Base-by-base conservation (phyloP, 1,140 invertebrate genomes). In the Drosophila paulistorum region DNA sequence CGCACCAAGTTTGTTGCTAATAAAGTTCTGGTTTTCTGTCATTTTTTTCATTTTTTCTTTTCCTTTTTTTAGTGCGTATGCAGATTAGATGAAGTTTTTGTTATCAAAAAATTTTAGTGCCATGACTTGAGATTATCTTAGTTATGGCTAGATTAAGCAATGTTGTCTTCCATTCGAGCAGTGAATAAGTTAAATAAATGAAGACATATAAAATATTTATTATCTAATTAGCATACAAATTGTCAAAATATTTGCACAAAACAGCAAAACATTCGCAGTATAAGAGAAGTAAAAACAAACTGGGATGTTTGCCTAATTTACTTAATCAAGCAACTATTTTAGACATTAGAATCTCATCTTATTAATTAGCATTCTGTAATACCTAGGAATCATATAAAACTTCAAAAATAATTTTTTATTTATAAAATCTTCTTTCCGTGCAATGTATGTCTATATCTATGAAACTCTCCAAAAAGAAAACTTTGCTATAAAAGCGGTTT, bases 1-100 rank as follows among this genome's bases (percentile, higher is more conserved):
- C 45, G 23, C 33, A 55, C 73, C 76, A 64, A 76, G 72, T 68
- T 63, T 68, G 72, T 76, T 17, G 66, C 68, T 76, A 82, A 82
- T 85, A 79, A 87, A 86, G 54, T 76, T 82, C 62, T 68, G 37
- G 10, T 54, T 64, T 57, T 64, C 17, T 37, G 11, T 33, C 20
- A 11, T 54, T 60, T 57, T 61, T 61, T 11, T 42, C 20, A 48
- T 51, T 51, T 45, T 75, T 17, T 55, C 45, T 61, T 11, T 41
- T 14, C 55, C 42, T 51, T 45, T 75, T 17, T 55, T 57, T 41
- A 13, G 13, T 23, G 6, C n/a, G 20, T 33, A 17, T 11, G 11
- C 30, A 59, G 33, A 37, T 75, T 58, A 9, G 4, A n/a, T 41
- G 33, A 35, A 3, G 42, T 41, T 55, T 26, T 26, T 41, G 13